Evolutionary conservation across 2,797 vertebrate genomes (phyloP), one percentile per base, ranked within the genome.

Genomic region (Enteromius radiatus): DNA sequence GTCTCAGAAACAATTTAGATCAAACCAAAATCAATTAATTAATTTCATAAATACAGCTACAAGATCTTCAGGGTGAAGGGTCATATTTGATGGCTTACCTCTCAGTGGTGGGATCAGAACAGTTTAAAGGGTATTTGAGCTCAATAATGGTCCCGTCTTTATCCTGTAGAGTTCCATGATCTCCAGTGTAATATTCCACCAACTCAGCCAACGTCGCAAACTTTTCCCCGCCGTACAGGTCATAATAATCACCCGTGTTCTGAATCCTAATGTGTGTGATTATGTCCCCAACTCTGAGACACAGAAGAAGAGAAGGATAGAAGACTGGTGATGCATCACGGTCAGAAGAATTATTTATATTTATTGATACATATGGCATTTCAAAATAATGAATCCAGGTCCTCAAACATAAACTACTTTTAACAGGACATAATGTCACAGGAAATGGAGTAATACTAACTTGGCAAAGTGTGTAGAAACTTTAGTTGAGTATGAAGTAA

Each of bases 191-290:
- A 90, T 96, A 97, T 0, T 99, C 97, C 92, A 99, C 98, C 88
- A 99, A 93, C 89, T 99, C 98, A 0, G 98, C 95, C 85, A 99
- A 89, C 0, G 97, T 98, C 21, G 98, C 98, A 28, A 99, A 99
- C 93, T 98, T 99, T 92, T 99, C 98, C 69, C 98, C 98, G 43
- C 98, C 98, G 1, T 99, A 99, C 45, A 99, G 93, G 91, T 99
- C 98, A 0, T 99, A 99, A 92, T 91, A 99, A 88, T 99, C 98
- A 0, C 98, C 98, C 0, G 98, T 97, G 90, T 99, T 99, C 90
- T 99, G 98, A 92, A 99, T 99, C 17, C 98, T 96, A 88, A 99
- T 99, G 88, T 99, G 98, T 43, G 98, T 99, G 86, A 99, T 96
- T 49, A 88, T 54, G 0, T 99, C 96, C 1, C 94, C 94, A 45